A percentile compares a stretch with the other conserved stretches of the same genome.
Evolutionary conservation across 1,140 invertebrate species (phyloP).

Genomic region (Latrodectus geometricus): DNA sequence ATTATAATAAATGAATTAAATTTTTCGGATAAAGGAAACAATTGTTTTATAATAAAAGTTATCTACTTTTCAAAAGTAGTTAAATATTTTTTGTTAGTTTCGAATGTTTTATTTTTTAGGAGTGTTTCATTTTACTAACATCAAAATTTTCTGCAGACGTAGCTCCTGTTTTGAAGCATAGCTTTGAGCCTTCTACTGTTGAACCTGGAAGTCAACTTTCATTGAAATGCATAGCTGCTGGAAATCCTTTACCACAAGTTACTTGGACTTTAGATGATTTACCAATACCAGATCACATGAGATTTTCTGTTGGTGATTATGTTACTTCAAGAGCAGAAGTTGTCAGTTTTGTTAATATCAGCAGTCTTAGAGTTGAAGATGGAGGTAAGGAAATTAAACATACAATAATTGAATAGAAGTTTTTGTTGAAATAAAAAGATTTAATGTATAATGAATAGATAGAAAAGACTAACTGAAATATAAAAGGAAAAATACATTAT

Average conservation of each 20-base stretch:
- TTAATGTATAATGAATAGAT: no score
- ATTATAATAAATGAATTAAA: no score
- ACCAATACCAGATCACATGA: slow-evolving; percentile 61
- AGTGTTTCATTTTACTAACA: no score
- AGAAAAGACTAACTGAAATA: no score
- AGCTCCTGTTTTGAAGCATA: slow-evolving; percentile 81
- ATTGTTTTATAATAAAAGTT: no score
- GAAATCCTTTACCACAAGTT: slow-evolving; percentile 64
- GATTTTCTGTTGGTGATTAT: slow-evolving; percentile 65
- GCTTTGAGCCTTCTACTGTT: slow-evolving; percentile 84
- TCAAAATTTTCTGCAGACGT: slow-evolving; percentile 77
- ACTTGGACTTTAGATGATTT: slow-evolving; percentile 64
- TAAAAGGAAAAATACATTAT: no score
- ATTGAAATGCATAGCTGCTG: slow-evolving; percentile 64
- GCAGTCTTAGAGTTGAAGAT: slow-evolving; percentile 66
- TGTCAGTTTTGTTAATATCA: slow-evolving; percentile 70
- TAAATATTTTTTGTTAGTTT: no score
- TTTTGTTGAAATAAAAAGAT: no score
- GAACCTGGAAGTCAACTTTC: slow-evolving; percentile 80
- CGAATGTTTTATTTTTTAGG: no score
- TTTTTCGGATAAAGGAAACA: no score
- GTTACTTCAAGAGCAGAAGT: slow-evolving; percentile 64
- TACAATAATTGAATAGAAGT: no score
- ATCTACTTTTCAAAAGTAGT: no score
- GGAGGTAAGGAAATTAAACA: slow-evolving; percentile 44